Percentiles rank a stretch among this genome's conserved stretches.
Conservation (phyloP, 2,113 vertebrate genomes). For the Oophaga pumilio region DNA sequence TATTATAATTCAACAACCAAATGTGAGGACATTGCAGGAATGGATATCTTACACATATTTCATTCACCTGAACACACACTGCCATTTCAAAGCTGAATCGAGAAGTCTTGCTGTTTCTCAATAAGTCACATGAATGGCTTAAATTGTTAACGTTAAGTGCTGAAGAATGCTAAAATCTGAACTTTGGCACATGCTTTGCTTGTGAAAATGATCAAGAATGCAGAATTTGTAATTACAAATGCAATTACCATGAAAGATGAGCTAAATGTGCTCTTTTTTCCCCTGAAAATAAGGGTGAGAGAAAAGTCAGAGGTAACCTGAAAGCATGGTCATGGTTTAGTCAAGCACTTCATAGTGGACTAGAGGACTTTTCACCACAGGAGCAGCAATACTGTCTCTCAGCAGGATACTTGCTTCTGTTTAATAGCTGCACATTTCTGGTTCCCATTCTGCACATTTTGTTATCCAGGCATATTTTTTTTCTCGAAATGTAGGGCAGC, state of each 20-base stretch:
- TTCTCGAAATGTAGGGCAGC: background rate
- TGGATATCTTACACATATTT: conserved; percentile 52
- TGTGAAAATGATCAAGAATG: conserved; percentile 39
- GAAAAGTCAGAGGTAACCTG: conserved; percentile 45
- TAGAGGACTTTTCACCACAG: conserved; percentile 26
- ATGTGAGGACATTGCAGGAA: background rate
- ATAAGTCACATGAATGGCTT: conserved; percentile 58
- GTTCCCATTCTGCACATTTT: background rate
- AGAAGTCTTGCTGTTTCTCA: conserved; percentile 13
- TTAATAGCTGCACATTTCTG: conserved; percentile 2
- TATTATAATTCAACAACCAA: background rate
- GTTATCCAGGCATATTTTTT: background rate
- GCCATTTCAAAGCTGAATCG: background rate
- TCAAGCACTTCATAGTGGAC: conserved; percentile 42
- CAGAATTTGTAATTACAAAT: conserved; percentile 31
- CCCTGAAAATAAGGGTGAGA: conserved; percentile 23
- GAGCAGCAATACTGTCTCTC: conserved; percentile 36
- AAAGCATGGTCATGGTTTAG: conserved; percentile 28
- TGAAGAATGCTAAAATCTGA: conserved; percentile 54
- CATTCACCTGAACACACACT: conserved; percentile 50
- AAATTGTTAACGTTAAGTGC: conserved; percentile 56
- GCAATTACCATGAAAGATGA: conserved; percentile 51
- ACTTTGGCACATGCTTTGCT: conserved; percentile 32
- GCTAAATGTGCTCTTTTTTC: conserved; percentile 13
- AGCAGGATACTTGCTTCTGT: conserved; percentile 27